A percentile compares a stretch with the other conserved stretches of the same genome.
phyloP scores from a whole-genome alignment of 2,797 vertebrate species.

The Cyprinella venusta region DNA sequence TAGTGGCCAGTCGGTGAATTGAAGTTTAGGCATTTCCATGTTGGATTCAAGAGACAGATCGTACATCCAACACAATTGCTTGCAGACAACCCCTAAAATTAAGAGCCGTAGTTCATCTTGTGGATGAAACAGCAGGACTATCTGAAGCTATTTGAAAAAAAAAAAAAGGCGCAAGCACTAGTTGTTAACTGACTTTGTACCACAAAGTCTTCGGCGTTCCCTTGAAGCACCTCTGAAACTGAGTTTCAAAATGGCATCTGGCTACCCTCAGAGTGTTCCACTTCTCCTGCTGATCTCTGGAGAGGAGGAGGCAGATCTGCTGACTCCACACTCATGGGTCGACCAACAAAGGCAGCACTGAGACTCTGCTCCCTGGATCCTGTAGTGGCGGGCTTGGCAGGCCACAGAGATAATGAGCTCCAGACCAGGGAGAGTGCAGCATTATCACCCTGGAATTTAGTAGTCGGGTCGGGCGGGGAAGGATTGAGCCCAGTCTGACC shows the following conservation, averaged over 20 bases:
- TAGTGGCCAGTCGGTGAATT: too few relatives aligned
- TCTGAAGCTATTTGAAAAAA: constrained; percentile 23
- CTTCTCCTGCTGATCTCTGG: constrained; percentile 58
- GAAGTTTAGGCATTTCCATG: too few relatives aligned
- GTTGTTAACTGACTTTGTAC: constrained; percentile 18
- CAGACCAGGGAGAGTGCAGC: constrained; percentile 84
- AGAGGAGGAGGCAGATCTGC: constrained; percentile 53
- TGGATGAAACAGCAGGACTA: constrained; percentile 13
- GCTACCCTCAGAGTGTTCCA: constrained; percentile 50
- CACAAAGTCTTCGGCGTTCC: constrained; percentile 26
- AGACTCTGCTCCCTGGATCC: constrained; percentile 75
- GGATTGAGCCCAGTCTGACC: constrained; percentile 58
- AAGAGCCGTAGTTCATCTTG: neutral
- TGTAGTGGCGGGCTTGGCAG: constrained; percentile 75
- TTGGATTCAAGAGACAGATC: too few relatives aligned
- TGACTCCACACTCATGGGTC: constrained; percentile 71
- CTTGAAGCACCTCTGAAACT: constrained; percentile 51
- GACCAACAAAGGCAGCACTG: constrained; percentile 71
- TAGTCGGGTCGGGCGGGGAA: constrained; percentile 39
- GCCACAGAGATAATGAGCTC: constrained; percentile 84
- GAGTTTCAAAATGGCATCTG: constrained; percentile 54
- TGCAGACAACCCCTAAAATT: neutral
- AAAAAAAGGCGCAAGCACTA: constrained; percentile 13
- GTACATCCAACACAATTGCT: neutral
- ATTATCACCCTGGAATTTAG: constrained; percentile 80